Evolutionary conservation across 2,888 invertebrate genomes (phyloP), one percentile per base, ranked within the genome.

Genomic region (Bruchidius siliquastri): DNA sequence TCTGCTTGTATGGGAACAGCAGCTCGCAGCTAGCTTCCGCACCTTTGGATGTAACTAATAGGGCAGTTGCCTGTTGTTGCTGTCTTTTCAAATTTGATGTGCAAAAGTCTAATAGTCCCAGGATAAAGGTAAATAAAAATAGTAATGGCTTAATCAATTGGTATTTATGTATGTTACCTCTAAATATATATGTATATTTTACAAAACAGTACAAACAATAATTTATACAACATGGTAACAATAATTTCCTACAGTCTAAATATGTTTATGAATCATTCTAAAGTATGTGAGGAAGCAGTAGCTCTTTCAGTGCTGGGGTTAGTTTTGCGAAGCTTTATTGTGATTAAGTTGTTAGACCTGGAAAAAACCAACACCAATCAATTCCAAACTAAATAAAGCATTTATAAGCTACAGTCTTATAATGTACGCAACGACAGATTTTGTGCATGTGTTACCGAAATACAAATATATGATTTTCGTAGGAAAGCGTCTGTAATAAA

Each of bases 311-410:
- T 94, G 77, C 82, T 83, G 84, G 95, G 94, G 88, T 94, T 92
- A 83, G 94, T 92, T 89, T 94, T 95, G 86, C 95, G 91, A 86
- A 95, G 91, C 89, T 95, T 95, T 86, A 96, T 94, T 77, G 95
- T 95, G 76, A 95, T 95, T 86, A 95, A 96, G 87, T 94, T 93
- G 87, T 94, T 95, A 83, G 92, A 91, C 90, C 95, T 95, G 92
- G 78, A 88, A 88, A 86, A 79, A 80, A 76, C 71, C 76, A 75
- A 74, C 70, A 68, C 74, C 74, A 71, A 10, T 21, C 49, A 68
- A 71, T 69, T 21, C 68, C 0, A 30, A 30, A 30, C 68, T 21
- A n/a, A 32, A 22, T 21, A 22, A 22, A 70, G 20, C 69, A 69
- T 69, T 4, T 3, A 4, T 20, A 22, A 32, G 66, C 49, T 68